A percentile compares a stretch with the other conserved stretches of the same genome.
Evolutionary conservation across 2,888 invertebrate species (phyloP).

Genomic region (Therioaphis trifolii): DNA sequence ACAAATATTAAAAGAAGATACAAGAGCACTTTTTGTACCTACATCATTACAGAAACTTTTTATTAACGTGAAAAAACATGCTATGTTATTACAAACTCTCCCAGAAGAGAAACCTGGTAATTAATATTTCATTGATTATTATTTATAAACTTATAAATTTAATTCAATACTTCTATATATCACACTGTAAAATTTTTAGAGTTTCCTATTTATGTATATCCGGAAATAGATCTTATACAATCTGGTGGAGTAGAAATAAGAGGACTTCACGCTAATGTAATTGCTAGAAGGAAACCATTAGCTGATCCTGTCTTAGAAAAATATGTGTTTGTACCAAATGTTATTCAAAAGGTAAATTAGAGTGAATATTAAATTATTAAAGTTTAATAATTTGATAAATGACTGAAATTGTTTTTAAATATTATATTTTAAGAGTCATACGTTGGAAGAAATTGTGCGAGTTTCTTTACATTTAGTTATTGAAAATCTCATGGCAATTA

Average conservation of each 20-base stretch:
- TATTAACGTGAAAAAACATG: conserved; percentile 77
- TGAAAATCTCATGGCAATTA: conserved; percentile 77
- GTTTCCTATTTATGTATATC: conserved; percentile 69
- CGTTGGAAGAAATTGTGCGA: conserved; percentile 72
- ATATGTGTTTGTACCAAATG: conserved; percentile 79
- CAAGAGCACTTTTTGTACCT: conserved; percentile 79
- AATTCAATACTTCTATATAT: not conserved
- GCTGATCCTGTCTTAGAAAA: conserved; percentile 83
- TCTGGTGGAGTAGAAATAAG: conserved; percentile 83
- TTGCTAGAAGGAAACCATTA: conserved; percentile 77
- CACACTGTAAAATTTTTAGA: conserved; percentile 66
- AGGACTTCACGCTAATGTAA: conserved; percentile 81
- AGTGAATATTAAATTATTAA: not conserved
- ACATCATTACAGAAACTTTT: conserved; percentile 79
- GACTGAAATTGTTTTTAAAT: too few relatives aligned
- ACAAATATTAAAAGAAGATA: conserved; percentile 77
- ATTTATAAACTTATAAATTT: not conserved
- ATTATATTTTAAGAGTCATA: conserved; percentile 64
- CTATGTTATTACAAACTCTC: conserved; percentile 69
- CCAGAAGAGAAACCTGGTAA: conserved; percentile 65
- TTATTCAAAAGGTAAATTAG: conserved; percentile 55
- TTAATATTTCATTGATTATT: not conserved
- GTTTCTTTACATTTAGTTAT: conserved; percentile 77
- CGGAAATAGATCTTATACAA: conserved; percentile 71
- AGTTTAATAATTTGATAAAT: too few relatives aligned